A percentile compares a stretch with the other conserved stretches of the same genome.
Conservation (phyloP, 2,888 invertebrate genomes). For the Athalia circularis region DNA sequence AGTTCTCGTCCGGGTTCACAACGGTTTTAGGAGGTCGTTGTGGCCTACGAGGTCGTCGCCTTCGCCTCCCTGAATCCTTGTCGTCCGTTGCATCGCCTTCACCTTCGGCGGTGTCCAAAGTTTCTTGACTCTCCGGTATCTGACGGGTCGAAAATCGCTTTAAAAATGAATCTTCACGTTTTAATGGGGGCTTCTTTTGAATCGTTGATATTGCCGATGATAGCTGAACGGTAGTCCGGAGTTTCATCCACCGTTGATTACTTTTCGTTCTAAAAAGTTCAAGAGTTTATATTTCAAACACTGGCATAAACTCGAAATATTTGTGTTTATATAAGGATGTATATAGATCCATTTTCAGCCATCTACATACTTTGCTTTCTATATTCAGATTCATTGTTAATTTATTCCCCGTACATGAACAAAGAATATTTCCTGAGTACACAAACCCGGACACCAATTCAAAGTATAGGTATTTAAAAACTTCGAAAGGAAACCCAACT, state of each 20-base stretch:
- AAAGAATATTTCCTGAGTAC: not conserved
- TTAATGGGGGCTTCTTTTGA: conserved; percentile 92
- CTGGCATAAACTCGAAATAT: conserved; percentile 11
- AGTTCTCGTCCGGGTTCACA: conserved; percentile 96
- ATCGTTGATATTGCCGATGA: conserved; percentile 87
- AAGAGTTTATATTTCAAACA: conserved; percentile 31
- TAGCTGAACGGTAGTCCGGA: conserved; percentile 94
- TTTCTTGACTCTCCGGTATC: conserved; percentile 90
- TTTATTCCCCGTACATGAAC: not conserved
- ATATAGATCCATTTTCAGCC: not conserved
- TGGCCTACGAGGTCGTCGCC: conserved; percentile 80
- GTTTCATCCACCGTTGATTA: conserved; percentile 97
- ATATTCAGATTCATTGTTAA: conserved; percentile 11
- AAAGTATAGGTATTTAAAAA: not conserved
- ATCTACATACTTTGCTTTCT: conserved; percentile 1
- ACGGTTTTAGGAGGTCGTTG: conserved; percentile 87
- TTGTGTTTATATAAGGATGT: not conserved
- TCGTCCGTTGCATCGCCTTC: conserved; percentile 77
- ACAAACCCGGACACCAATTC: conserved; percentile 12
- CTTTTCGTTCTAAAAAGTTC: conserved; percentile 87
- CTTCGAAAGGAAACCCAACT: not conserved
- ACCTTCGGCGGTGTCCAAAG: conserved; percentile 84
- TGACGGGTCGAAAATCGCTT: conserved; percentile 95
- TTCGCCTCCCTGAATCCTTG: conserved; percentile 76
- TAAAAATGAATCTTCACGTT: conserved; percentile 94